phyloP scores from a whole-genome alignment of 2,888 invertebrate species.

The Drosophila nigricruria region DNA sequence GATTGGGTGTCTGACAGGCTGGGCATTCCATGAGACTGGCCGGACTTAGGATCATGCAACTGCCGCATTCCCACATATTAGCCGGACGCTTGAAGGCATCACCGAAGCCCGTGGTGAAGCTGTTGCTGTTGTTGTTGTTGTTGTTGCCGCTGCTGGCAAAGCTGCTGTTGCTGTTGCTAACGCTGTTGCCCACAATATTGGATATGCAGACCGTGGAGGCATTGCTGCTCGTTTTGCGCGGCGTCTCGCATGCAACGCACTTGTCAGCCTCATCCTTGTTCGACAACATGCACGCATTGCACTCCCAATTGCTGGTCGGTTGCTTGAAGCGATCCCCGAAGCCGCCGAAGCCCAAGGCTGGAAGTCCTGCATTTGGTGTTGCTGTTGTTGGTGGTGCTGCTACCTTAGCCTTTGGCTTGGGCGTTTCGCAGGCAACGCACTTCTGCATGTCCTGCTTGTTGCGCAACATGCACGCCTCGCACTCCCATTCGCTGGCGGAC shows the following conservation, averaged over 20 bases:
- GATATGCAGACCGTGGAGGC: background rate
- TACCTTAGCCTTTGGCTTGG: slow-evolving; percentile 69
- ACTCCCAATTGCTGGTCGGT: slow-evolving; percentile 88
- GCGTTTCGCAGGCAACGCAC: slow-evolving; percentile 87
- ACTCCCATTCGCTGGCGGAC: slow-evolving; percentile 88
- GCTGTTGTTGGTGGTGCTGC: slow-evolving; percentile 41
- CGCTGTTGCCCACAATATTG: slow-evolving; percentile 9
- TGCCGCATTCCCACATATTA: slow-evolving; percentile 87
- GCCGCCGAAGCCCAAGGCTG: slow-evolving; percentile 7
- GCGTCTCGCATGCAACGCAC: slow-evolving; percentile 87
- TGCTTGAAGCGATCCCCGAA: slow-evolving; percentile 86
- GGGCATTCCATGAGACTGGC: slow-evolving; percentile 85
- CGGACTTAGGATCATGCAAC: slow-evolving; percentile 87
- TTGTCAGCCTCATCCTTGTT: slow-evolving; percentile 86
- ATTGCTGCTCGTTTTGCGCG: slow-evolving; percentile 70
- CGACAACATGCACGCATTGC: slow-evolving; percentile 87
- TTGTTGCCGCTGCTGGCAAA: slow-evolving; percentile 11
- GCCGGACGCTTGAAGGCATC: slow-evolving; percentile 86
- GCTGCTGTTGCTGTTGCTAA: slow-evolving; percentile 13
- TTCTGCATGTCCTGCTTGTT: slow-evolving; percentile 86
- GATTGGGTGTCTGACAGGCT: slow-evolving; percentile 86
- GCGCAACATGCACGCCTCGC: slow-evolving; percentile 88
- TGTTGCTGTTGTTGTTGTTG: slow-evolving; percentile 13
- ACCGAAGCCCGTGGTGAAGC: slow-evolving; percentile 71
- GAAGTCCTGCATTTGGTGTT: slow-evolving; percentile 9